Percentiles rank a stretch among this genome's conserved stretches.
These are phyloP conservation scores for Prochilodus magdalenae DNA, from an alignment of 2,113 vertebrate genomes.

Conservation along the genomic window DNA sequence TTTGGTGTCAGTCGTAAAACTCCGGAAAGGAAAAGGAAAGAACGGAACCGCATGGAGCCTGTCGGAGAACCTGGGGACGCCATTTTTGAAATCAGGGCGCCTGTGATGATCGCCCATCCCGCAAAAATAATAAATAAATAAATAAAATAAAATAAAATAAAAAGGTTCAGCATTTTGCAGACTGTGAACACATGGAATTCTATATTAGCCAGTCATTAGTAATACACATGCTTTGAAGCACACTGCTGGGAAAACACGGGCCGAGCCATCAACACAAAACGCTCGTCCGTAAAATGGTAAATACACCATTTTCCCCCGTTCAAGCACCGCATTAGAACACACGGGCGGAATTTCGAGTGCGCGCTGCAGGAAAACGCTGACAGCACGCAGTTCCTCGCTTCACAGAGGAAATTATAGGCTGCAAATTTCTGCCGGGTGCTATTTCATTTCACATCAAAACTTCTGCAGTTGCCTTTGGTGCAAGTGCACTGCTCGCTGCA, in stretches of 20 bases:
- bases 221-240: background rate
- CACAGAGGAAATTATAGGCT: constrained; percentile 7
- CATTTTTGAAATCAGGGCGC: background rate
- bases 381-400: constrained; percentile 5
- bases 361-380: background rate
- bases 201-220: background rate
- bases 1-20: background rate
- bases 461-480: background rate
- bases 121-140: too few relatives aligned
- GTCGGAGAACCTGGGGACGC: background rate
- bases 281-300: background rate
- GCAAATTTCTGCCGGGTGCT: constrained; percentile 3
- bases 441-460: background rate
- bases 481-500: constrained; percentile 3
- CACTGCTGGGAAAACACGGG: background rate
- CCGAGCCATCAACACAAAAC: background rate
- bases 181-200: background rate
- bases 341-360: constrained; percentile 2
- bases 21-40: too few relatives aligned
- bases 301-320: background rate
- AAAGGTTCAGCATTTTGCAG: background rate
- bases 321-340: background rate
- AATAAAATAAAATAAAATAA: background rate
- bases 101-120: background rate
- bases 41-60: too few relatives aligned